phyloP scores from a whole-genome alignment of 2,888 invertebrate species.

The Epinotia bilunana region DNA sequence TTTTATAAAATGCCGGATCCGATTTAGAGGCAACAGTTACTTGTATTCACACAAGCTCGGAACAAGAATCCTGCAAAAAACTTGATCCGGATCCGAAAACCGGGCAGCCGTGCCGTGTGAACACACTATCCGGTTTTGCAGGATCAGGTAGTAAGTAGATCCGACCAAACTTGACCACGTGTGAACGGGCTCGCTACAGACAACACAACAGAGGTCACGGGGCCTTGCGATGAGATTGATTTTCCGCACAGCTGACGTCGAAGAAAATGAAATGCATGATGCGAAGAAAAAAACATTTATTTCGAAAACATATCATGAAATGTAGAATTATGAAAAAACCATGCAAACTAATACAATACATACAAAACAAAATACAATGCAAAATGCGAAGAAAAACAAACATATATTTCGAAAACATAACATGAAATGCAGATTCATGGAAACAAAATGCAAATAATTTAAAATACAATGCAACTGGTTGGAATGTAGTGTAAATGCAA shows the following conservation, averaged over 20 bases:
- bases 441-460: neutral
- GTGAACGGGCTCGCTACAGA: no score
- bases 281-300: conserved; percentile 39
- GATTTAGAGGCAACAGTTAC: no score
- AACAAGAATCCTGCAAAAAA: no score
- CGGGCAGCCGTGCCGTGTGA: no score
- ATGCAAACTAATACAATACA: neutral
- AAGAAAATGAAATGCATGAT: conserved; percentile 34
- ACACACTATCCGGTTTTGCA: no score
- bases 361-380: conserved; percentile 32
- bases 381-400: conserved; percentile 29
- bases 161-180: no score
- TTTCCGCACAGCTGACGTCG: neutral
- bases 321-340: neutral
- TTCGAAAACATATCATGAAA: conserved; percentile 22
- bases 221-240: neutral
- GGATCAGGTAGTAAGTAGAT: no score
- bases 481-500: conserved; percentile 15
- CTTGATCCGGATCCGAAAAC: no score
- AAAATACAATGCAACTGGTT: neutral
- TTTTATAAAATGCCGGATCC: no score
- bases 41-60: no score
- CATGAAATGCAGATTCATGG: conserved; percentile 1
- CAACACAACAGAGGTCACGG: no score
- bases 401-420: conserved; percentile 34